phyloP scores from a whole-genome alignment of 2,797 vertebrate genomes.

The Anguilla megastoma region DNA sequence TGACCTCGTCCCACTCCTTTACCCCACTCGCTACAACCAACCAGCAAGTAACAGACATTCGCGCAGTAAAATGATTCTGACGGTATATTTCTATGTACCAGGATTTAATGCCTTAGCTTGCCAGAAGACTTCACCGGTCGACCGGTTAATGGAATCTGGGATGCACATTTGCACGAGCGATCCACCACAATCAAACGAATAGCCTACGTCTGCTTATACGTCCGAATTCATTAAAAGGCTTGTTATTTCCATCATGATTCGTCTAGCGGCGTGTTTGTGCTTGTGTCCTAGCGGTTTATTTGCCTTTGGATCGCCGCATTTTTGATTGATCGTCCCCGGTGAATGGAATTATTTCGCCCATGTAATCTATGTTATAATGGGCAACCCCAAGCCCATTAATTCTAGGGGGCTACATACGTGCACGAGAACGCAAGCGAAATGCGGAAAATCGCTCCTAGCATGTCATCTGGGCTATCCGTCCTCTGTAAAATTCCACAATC shows the following conservation, averaged over 20 bases:
- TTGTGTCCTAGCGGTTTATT: neutral
- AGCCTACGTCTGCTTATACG: neutral
- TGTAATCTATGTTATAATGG: constrained; percentile 33
- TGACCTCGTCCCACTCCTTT: constrained; percentile 40
- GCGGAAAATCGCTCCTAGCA: constrained; percentile 31
- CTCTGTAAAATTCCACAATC: constrained; percentile 29
- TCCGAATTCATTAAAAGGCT: constrained; percentile 11
- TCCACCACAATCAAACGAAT: constrained; percentile 21
- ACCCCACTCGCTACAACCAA: constrained; percentile 21
- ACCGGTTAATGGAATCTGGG: neutral
- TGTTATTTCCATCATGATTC: neutral
- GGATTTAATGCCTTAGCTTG: neutral
- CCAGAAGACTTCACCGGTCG: constrained; percentile 7
- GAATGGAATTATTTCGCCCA: constrained; percentile 43
- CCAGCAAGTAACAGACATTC: constrained; percentile 31
- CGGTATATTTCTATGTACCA: neutral
- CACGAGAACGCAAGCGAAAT: constrained; percentile 21
- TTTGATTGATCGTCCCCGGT: constrained; percentile 23
- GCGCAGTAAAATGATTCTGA: constrained; percentile 22
- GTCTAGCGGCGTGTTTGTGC: neutral
- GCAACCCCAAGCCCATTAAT: constrained; percentile 32
- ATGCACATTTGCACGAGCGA: neutral
- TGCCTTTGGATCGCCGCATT: constrained; percentile 32
- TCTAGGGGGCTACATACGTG: neutral
- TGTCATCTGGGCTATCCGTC: constrained; percentile 21